Base-by-base conservation (phyloP, 1,140 invertebrate genomes). In the Plectrocnemia conspersa region DNA sequence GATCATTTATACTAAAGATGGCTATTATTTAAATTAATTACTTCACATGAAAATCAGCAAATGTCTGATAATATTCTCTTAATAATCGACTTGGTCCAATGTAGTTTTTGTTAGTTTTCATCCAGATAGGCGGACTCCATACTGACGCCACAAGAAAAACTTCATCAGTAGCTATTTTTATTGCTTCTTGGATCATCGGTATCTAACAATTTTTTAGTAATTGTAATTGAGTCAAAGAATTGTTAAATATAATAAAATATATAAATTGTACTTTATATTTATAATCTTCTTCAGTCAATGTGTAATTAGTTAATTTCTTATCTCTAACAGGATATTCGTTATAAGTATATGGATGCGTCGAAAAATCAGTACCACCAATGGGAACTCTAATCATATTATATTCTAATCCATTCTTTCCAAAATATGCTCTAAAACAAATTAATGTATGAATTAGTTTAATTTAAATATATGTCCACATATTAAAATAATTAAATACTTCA, bases 121-220 rank as follows among this genome's bases (percentile, higher is more conserved):
- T 96, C 92, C 92, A 97, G 3, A 74, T 69, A 0, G 94, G 94
- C 0, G 93, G 79, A 46, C 83, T 85, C 93, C 93, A 97, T 0
- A 87, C 79, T 9, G 83, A 78, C 0, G 79, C 81, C 52, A 93
- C 72, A 2, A 92, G 68, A 29, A 68, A 61, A 0, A 70, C 40
- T 0, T 62, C 52, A 0, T 58, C 38, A 3, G 44, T 63, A 0
- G 65, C 58, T 3, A 47, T 58, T 13, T 52, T 32, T 23, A 54
- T 42, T n/a, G 82, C 82, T 54, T 67, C 56, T 52, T 79, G 69
- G 18, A 89, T 79, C 38, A 78, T 71, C 0, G 86, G 85, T 55
- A 89, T 83, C 82, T 88, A 63, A 2, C 61, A 56, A 36, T 27
- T 15, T 18, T 4, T 19, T 3, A 29, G n/a, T 19, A n/a, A 4